Evolutionary conservation across 1,140 invertebrate species (phyloP), one percentile per base, ranked within the genome.

Genomic region (Drosophila rufa): DNA sequence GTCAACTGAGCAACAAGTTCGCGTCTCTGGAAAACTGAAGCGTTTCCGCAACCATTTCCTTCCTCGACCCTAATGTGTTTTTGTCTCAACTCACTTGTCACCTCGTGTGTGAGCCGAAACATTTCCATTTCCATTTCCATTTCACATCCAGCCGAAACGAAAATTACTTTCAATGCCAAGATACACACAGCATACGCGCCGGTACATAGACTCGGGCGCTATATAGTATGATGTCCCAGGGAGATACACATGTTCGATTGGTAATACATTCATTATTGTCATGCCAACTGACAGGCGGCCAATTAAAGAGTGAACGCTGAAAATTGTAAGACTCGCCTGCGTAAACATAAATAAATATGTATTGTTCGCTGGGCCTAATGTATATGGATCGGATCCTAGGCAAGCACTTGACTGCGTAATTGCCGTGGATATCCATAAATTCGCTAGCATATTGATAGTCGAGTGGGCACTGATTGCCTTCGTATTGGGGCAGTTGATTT

Each of bases 221-320:
- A 53, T 33, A n/a, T n/a, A n/a, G n/a, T n/a, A n/a, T 30, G 51
- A 46, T 47, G 46, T 56, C 33, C 38, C 56, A 30, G 43, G 25
- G 43, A 60, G 66, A 71, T 71, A 75, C 81, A 87, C 62, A 83
- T 87, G 80, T 80, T 68, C 74, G 74, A 90, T 89, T 90, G 85
- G 85, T 76, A 81, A 74, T 76, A 85, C 85, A 89, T 89, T 89
- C 81, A 82, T 76, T 85, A 82, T 89, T 68, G 85, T 53, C 81
- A 90, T 89, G 85, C 89, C 85, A 89, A 90, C 81, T 90, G 85
- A 90, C 85, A 85, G 85, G 69, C 85, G 81, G 85, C 82, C 81
- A 89, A 89, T 89, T 89, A 81, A 89, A 89, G 66, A 68, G 70
- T 65, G 67, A 71, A 70, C 48, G 67, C 48, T 75, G 69, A 68